phyloP scores from a whole-genome alignment of 1,140 invertebrate genomes.

The Brachionus angularis region DNA sequence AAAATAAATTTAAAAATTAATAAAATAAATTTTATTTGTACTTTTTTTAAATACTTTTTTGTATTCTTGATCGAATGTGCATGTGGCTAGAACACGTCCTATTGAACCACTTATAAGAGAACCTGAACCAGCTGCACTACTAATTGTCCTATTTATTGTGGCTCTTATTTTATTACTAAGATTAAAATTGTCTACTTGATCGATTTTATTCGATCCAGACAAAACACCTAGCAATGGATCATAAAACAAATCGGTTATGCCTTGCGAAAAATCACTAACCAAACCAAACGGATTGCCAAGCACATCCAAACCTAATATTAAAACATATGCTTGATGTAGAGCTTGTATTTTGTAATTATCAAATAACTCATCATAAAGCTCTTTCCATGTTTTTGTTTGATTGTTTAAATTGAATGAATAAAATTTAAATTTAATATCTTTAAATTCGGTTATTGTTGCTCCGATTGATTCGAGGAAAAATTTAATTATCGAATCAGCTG shows the following conservation, averaged over 20 bases:
- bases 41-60: conserved; percentile 50
- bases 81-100: conserved; percentile 55
- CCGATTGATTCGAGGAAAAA: conserved; percentile 65
- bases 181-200: conserved; percentile 1
- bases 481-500: conserved; percentile 58
- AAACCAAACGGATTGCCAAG: conserved; percentile 60
- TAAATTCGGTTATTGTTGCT: conserved; percentile 64
- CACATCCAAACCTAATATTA: conserved; percentile 59
- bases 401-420: conserved; percentile 35
- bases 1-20: not conserved
- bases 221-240: conserved; percentile 19
- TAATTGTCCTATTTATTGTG: conserved; percentile 43
- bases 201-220: not conserved
- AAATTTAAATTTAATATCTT: conserved; percentile 65
- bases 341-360: conserved; percentile 50
- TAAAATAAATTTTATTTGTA: not conserved
- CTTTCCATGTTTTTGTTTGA: conserved; percentile 46
- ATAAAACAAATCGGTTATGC: conserved; percentile 34
- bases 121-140: conserved; percentile 56
- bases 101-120: conserved; percentile 55
- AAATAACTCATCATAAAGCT: conserved; percentile 37
- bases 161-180: not conserved
- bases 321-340: conserved; percentile 58
- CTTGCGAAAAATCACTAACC: conserved; percentile 57
- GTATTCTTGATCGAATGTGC: conserved; percentile 58